A percentile compares a stretch with the other conserved stretches of the same genome.
Evolutionary conservation across 2,888 invertebrate genomes (phyloP).

Genomic region (Rotaria socialis): DNA sequence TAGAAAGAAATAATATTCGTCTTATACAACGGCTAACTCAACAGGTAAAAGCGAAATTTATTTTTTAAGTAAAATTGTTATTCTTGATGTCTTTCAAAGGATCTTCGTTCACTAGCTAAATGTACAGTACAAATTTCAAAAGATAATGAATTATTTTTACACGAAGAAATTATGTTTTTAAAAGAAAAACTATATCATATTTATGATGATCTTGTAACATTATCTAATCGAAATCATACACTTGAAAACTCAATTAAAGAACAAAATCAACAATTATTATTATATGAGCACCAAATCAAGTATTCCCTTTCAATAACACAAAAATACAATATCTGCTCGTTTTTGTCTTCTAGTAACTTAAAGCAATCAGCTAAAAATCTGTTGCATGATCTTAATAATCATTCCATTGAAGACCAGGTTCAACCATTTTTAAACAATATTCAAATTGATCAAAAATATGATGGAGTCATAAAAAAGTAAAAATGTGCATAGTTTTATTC

Average conservation of each 20-base stretch:
- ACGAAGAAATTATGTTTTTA: neutral
- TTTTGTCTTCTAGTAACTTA: neutral
- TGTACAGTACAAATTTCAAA: neutral
- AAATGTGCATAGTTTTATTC: neutral
- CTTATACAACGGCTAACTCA: constrained; percentile 8
- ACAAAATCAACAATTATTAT: neutral
- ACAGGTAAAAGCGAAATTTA: neutral
- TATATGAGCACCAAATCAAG: neutral
- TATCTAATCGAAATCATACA: neutral
- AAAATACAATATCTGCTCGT: neutral
- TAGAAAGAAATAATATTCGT: constrained; percentile 6
- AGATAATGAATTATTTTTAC: neutral
- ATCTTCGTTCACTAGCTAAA: neutral
- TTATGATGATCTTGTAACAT: neutral
- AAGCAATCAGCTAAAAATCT: neutral
- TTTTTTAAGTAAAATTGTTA: neutral
- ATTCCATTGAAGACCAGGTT: neutral
- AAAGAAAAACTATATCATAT: constrained; percentile 23
- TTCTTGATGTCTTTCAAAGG: neutral
- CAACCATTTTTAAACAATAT: neutral
- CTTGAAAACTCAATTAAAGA: neutral
- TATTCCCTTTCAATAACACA: neutral
- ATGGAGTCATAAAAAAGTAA: neutral
- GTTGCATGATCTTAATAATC: neutral
- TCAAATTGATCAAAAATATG: neutral